phyloP scores from a whole-genome alignment of 2,113 vertebrate species.

The Tyto alba region DNA sequence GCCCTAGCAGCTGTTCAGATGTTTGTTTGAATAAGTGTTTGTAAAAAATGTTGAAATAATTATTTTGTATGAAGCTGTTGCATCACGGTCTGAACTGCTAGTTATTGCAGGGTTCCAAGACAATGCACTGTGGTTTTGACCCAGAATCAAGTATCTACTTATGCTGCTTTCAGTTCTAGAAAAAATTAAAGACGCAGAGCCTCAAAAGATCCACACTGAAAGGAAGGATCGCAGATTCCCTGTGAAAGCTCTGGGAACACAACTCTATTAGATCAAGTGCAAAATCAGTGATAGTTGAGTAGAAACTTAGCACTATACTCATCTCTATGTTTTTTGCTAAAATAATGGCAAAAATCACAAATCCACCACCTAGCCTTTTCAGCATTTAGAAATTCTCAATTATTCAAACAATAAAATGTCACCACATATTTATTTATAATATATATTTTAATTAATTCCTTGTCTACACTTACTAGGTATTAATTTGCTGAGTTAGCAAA shows the following conservation, averaged over 20 bases:
- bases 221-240: background rate
- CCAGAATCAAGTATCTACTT: slow-evolving; percentile 14
- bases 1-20: background rate
- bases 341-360: background rate
- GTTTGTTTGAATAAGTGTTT: background rate
- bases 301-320: background rate
- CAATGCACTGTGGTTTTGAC: slow-evolving; percentile 31
- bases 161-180: background rate
- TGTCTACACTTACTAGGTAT: background rate
- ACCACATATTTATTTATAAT: background rate
- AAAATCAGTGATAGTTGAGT: background rate
- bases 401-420: background rate
- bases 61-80: background rate
- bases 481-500: background rate
- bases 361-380: background rate
- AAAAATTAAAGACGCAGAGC: background rate
- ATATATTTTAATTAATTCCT: background rate
- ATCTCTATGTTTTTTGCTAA: background rate
- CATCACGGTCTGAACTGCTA: background rate
- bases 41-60: background rate
- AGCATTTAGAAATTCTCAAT: background rate
- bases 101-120: background rate
- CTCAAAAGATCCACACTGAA: background rate
- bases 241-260: background rate
- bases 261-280: background rate